phyloP scores from a whole-genome alignment of 23 tunicate species.

The Styela plicata region DNA sequence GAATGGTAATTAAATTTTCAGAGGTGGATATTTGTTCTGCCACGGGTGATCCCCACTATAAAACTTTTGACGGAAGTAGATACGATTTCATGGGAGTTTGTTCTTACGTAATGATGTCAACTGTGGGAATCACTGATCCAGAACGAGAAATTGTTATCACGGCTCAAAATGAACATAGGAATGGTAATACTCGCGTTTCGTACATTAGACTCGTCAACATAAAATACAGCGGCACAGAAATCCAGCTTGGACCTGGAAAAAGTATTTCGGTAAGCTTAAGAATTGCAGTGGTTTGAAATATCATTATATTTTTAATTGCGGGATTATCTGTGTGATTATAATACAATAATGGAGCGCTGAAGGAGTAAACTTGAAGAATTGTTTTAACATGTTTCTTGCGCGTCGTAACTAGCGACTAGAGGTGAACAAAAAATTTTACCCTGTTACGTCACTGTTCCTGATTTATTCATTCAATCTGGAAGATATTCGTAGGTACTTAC shows the following conservation, averaged over 20 bases:
- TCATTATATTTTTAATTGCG: not conserved
- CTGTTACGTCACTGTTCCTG: no score
- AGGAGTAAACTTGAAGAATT: no score
- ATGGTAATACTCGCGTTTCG: constrained; percentile 5
- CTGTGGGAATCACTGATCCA: not conserved
- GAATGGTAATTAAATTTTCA: not conserved
- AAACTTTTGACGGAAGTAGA: constrained; percentile 18
- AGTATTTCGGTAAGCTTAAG: not conserved
- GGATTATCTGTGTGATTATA: no score
- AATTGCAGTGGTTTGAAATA: not conserved
- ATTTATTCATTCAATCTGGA: no score
- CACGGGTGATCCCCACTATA: constrained; percentile 45
- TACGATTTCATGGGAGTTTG: constrained; percentile 49
- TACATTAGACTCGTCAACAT: constrained; percentile 3
- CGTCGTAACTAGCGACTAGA: no score
- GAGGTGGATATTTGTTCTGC: constrained; percentile 27
- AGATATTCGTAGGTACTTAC: no score
- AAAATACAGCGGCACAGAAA: not conserved
- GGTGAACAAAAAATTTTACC: no score
- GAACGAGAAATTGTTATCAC: not conserved
- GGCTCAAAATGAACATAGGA: constrained; percentile 28
- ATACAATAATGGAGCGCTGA: no score
- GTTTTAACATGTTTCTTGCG: no score
- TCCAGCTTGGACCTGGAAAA: constrained; percentile 18
- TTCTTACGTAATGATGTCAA: constrained; percentile 24